phyloP scores from a whole-genome alignment of 2,888 invertebrate genomes.

The Drosophila suboccidentalis region DNA sequence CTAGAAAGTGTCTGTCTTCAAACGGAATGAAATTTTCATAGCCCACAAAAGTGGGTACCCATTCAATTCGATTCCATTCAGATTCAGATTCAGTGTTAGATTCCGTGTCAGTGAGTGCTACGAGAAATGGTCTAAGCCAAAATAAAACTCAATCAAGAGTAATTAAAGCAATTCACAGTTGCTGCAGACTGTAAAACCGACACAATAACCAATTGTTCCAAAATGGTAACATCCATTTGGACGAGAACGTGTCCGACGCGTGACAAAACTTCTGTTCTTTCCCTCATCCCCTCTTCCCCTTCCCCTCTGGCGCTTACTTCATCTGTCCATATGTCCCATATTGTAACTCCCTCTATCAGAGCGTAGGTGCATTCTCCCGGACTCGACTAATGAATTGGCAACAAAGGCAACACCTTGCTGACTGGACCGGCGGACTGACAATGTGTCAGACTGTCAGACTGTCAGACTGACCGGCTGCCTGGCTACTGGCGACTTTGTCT shows the following conservation, averaged over 20 bases:
- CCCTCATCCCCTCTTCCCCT: background rate
- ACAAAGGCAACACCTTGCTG: constrained; percentile 69
- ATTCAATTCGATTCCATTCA: constrained; percentile 7
- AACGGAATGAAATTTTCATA: no score
- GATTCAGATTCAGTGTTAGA: no score
- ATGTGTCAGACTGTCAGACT: constrained; percentile 1
- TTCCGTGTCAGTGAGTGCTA: background rate
- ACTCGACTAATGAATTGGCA: constrained; percentile 59
- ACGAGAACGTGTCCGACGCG: constrained; percentile 37
- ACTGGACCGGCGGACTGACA: constrained; percentile 10
- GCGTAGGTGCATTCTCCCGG: constrained; percentile 54
- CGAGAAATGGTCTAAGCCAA: constrained; percentile 33
- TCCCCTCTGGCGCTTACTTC: constrained; percentile 3
- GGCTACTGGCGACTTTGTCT: constrained; percentile 51
- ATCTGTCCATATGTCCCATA: background rate
- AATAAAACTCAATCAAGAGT: constrained; percentile 69
- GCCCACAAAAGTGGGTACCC: no score
- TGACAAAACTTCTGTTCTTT: constrained; percentile 37
- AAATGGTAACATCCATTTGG: constrained; percentile 7
- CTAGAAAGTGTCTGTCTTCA: no score
- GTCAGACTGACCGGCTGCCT: constrained; percentile 23
- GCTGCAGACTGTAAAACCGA: constrained; percentile 44
- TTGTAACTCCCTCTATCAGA: background rate
- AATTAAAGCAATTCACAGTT: constrained; percentile 70
- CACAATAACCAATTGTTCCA: constrained; percentile 64